phyloP scores from a whole-genome alignment of 2,797 vertebrate species.

The Diglossa cyanea region DNA sequence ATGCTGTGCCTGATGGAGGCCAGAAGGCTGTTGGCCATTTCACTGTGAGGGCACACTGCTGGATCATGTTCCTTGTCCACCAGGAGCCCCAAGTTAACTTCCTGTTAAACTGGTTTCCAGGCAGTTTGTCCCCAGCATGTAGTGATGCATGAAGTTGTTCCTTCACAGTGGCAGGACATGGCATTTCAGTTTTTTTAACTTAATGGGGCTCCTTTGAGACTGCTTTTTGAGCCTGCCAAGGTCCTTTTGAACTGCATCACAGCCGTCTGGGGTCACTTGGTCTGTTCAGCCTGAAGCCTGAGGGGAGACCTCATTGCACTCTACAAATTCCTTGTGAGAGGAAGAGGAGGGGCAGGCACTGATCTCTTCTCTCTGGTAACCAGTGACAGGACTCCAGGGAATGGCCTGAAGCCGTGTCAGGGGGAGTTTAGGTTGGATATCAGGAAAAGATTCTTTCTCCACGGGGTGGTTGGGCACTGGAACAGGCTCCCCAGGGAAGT shows the following conservation, averaged over 20 bases:
- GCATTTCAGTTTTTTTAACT: background rate
- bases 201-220: background rate
- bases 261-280: background rate
- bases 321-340: background rate
- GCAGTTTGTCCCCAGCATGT: background rate
- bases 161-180: background rate
- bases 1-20: background rate
- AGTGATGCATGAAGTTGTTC: background rate
- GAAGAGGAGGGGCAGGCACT: background rate
- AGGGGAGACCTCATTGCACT: background rate
- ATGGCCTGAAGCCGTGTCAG: background rate
- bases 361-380: background rate
- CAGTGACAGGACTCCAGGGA: background rate
- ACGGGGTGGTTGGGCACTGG: rapidly evolving
- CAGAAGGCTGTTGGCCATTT: background rate
- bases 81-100: background rate
- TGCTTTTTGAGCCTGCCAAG: background rate
- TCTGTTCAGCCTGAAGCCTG: background rate
- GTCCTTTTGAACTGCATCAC: background rate
- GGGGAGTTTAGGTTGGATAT: no score
- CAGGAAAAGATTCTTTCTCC: background rate
- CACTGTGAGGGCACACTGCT: background rate
- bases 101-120: background rate
- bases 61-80: rapidly evolving
- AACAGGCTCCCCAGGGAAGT: background rate